Conservation (phyloP, 1,140 invertebrate genomes). For the Leptoteleia sp. region DNA sequence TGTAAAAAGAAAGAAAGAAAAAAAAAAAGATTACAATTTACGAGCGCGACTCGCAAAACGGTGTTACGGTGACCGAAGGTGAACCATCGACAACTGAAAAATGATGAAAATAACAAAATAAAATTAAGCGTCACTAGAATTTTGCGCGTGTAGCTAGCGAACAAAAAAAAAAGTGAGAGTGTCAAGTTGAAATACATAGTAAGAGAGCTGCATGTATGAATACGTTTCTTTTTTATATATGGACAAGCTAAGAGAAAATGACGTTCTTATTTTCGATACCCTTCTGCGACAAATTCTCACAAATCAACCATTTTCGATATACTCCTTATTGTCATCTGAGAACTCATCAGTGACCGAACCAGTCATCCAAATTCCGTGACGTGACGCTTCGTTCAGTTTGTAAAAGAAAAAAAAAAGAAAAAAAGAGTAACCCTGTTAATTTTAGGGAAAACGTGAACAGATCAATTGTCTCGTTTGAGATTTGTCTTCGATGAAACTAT, state of each 20-base stretch:
- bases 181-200: constrained; percentile 67
- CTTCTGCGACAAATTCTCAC: constrained; percentile 61
- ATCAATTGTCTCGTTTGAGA: constrained; percentile 55
- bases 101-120: constrained; percentile 6
- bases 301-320: constrained; percentile 61
- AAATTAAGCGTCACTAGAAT: constrained; percentile 66
- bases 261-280: constrained; percentile 75
- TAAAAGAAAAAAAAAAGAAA: no score
- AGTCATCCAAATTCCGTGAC: constrained; percentile 71
- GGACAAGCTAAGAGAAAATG: constrained; percentile 66
- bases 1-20: no score
- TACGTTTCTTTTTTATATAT: constrained; percentile 57
- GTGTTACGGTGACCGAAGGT: constrained; percentile 22
- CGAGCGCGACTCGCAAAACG: constrained; percentile 41
- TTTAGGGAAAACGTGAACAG: no score
- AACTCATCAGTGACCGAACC: constrained; percentile 54
- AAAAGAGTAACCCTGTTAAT: constrained; percentile 13
- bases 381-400: constrained; percentile 46
- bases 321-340: constrained; percentile 54
- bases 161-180: constrained; percentile 61
- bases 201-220: constrained; percentile 66
- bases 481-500: constrained; percentile 60
- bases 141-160: constrained; percentile 67
- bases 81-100: constrained; percentile 8
- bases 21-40: constrained; percentile 47